Percentiles rank a stretch among this genome's conserved stretches.
phyloP scores from a whole-genome alignment of 2,113 vertebrate species.

The Nipponia nippon region DNA sequence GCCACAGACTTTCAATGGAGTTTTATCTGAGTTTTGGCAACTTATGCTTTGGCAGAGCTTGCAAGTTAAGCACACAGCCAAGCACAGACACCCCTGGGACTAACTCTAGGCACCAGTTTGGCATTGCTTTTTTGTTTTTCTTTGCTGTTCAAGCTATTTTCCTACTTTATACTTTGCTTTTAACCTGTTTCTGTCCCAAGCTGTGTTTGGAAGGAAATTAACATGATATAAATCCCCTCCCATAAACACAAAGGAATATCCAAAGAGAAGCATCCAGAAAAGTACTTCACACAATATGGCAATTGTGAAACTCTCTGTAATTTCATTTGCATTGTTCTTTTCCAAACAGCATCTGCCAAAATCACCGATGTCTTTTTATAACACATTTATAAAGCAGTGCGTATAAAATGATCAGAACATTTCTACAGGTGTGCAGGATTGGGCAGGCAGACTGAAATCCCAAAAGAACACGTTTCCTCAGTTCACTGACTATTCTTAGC shows the following conservation, averaged over 20 bases:
- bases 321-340: neutral
- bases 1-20: neutral
- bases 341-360: neutral
- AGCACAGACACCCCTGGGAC: neutral
- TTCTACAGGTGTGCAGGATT: neutral
- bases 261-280: neutral
- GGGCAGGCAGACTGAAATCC: neutral
- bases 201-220: neutral
- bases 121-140: neutral
- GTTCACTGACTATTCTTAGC: neutral
- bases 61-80: neutral
- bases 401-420: neutral
- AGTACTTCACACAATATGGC: accelerated
- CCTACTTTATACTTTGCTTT: constrained; percentile 6
- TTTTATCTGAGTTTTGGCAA: constrained; percentile 39
- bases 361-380: neutral
- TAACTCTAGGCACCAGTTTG: neutral
- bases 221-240: neutral
- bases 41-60: neutral
- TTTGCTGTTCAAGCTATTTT: constrained; percentile 9
- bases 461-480: neutral
- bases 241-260: neutral
- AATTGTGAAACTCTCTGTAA: neutral
- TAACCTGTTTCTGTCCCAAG: neutral
- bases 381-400: neutral